These are phyloP conservation scores for Ovis aries DNA, from an alignment of 2,113 vertebrate genomes.

Conservation along the genomic window DNA sequence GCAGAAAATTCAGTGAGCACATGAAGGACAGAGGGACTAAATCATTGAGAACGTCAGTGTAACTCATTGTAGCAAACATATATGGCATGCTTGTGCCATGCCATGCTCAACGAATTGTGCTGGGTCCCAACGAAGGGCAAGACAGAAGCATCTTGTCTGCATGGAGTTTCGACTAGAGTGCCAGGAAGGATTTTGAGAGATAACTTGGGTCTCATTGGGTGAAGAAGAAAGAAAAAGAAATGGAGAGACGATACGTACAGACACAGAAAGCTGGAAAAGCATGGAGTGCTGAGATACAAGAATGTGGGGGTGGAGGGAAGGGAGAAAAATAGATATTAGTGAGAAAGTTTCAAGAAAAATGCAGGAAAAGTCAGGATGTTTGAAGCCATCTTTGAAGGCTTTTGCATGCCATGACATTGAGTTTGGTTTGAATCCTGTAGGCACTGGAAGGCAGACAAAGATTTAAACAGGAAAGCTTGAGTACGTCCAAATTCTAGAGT, in stretches of 20 bases:
- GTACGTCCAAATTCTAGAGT: background rate
- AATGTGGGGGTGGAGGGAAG: background rate
- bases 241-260: background rate
- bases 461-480: background rate
- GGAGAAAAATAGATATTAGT: too few relatives aligned
- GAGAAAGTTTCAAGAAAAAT: background rate
- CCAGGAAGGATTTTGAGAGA: background rate
- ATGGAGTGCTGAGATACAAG: background rate
- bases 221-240: background rate
- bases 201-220: background rate
- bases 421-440: background rate
- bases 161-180: background rate
- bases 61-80: background rate
- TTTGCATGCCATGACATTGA: background rate
- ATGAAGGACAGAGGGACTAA: background rate
- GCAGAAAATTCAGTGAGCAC: background rate
- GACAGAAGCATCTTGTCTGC: too few relatives aligned
- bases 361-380: background rate
- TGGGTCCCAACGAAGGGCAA: background rate
- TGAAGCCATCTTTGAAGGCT: background rate
- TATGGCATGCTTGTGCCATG: accelerated
- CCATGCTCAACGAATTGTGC: accelerated
- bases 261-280: background rate
- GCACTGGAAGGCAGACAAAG: background rate
- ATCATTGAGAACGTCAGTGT: accelerated